Evolutionary conservation across 2,797 vertebrate genomes (phyloP).

Genomic region (Limnodromus scolopaceus): DNA sequence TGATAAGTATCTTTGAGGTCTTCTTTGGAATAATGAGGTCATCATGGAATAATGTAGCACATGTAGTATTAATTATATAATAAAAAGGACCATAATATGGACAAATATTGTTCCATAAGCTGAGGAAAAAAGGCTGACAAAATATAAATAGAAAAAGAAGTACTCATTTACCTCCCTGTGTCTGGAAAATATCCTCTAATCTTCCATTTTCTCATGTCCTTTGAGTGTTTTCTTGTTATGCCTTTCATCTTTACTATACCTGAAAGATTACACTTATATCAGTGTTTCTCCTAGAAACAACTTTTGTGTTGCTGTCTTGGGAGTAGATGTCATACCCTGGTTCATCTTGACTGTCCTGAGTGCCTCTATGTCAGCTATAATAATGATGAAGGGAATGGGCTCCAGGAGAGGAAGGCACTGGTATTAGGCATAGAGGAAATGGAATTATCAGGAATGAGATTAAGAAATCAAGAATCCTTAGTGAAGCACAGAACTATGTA

Average conservation of each 20-base stretch:
- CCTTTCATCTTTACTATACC: constrained; percentile 5
- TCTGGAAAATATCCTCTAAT: background rate
- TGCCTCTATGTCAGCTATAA: background rate
- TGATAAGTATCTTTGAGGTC: background rate
- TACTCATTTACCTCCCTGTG: background rate
- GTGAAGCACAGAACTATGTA: background rate
- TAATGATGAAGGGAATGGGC: background rate
- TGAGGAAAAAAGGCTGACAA: background rate
- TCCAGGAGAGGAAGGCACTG: background rate
- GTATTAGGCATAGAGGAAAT: background rate
- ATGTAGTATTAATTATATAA: constrained; percentile 23
- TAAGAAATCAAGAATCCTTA: background rate
- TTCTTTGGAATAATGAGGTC: too few relatives aligned
- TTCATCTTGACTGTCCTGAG: background rate
- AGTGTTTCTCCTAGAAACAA: background rate
- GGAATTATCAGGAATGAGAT: background rate
- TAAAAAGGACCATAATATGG: background rate
- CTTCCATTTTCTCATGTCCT: constrained; percentile 12
- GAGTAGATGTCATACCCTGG: background rate
- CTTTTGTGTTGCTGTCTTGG: background rate
- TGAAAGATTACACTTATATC: background rate
- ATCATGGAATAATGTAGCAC: background rate
- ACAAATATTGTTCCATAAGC: background rate
- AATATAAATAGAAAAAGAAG: background rate
- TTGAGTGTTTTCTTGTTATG: constrained; percentile 4